Base-by-base conservation (phyloP, 2,113 vertebrate species). In the Gasterosteus nipponicus region DNA sequence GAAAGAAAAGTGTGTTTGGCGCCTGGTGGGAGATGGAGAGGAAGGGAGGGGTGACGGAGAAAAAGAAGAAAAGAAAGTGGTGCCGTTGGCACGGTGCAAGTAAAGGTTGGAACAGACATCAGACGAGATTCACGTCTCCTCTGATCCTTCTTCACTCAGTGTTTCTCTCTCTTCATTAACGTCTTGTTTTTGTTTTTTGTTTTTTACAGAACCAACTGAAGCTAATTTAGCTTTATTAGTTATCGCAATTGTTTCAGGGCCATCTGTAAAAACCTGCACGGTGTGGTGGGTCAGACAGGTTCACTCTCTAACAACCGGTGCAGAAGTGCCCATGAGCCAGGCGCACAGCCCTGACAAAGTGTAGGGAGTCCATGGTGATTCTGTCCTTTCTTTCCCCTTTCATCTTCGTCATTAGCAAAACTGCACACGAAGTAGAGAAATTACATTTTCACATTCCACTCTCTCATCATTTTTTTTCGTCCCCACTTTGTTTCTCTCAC, bases 1-100 rank as follows among this genome's bases (percentile, higher is more conserved):
- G 80, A 88, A 87, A 88, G 82, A 44, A 69, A 83, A 78, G 77
- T 54, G 69, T 85, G 84, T 85, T 77, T 78, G 63, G 78, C 26
- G 60, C 83, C 81, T 44, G 81, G 78, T 85, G 80, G 83, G 76
- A 59, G 79, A 87, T 46, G 73, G 57, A 33, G 65, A 58, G 62
- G 41, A 18, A 58, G 54, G 59, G 42, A 65, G 64, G 35, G 64
- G 67, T 58, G 70, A 57, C 49, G 53, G 63, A 4, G 39, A 42
- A 31, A 60, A 64, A 39, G 51, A 68, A 41, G 46, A 72, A 56
- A 73, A 73, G 51, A 72, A 81, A n/a, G 19, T 18, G 51, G 60
- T 51, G 69, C 73, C 78, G 58, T 62, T 74, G 68, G 77, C 67
- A 65, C 46, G 63, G 65, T 41, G n/a, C 53, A 26, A 58, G 81